Conservation (phyloP, 23 tunicate genomes). For the Aplidium turbinatum region DNA sequence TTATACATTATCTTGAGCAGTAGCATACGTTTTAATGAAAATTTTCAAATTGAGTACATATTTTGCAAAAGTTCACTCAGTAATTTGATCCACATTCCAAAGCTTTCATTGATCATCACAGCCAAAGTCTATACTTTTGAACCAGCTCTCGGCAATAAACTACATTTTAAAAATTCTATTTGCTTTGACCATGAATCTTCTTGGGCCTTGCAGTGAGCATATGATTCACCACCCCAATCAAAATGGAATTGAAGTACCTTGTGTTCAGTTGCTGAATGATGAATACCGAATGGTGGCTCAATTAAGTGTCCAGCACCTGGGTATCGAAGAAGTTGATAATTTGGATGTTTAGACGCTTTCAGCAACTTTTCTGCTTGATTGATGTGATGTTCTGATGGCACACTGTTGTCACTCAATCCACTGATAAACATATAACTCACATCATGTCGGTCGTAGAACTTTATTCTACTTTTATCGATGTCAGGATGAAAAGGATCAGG, state of each 20-base stretch:
- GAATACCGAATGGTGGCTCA: conserved; percentile 42
- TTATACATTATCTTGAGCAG: no score
- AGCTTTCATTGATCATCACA: no score
- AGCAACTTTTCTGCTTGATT: conserved; percentile 40
- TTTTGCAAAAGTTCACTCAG: no score
- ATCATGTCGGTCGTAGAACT: conserved; percentile 26
- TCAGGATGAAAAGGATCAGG: conserved; percentile 3
- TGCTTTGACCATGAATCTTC: conserved; percentile 62
- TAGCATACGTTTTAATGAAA: no score
- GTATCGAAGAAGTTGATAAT: conserved; percentile 41
- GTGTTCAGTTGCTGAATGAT: neutral
- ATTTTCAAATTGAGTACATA: no score
- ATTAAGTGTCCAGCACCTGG: conserved; percentile 66
- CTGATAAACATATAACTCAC: conserved; percentile 49
- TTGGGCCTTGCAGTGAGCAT: conserved; percentile 70
- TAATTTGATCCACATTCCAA: no score
- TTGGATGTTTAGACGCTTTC: conserved; percentile 31
- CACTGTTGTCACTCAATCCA: conserved; percentile 25
- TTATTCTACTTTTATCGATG: conserved; percentile 1
- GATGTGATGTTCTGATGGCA: conserved; percentile 18
- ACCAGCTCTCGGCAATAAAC: no score
- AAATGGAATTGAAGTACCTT: neutral
- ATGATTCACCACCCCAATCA: conserved; percentile 61
- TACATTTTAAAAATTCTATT: conserved; percentile 41
- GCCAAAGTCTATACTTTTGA: no score